Evolutionary conservation across 2,888 invertebrate species (phyloP).

Genomic region (Phalera bucephala): DNA sequence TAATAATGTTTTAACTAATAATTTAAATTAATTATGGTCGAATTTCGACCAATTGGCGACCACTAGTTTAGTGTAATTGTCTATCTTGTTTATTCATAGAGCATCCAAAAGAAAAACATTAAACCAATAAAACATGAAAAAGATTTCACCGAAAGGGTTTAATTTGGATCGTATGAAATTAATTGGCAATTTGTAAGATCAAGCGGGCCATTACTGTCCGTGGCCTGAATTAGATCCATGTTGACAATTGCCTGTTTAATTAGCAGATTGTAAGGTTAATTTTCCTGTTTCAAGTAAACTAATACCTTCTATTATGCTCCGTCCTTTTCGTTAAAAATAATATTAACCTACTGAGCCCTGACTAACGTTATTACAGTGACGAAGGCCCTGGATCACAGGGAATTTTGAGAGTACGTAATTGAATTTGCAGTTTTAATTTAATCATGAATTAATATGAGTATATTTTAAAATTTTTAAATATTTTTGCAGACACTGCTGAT

Average conservation of each 20-base stretch:
- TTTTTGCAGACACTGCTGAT: too few relatives aligned
- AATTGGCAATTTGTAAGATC: slow-evolving; percentile 31
- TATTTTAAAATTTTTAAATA: too few relatives aligned
- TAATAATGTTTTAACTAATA: too few relatives aligned
- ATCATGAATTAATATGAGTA: neutral
- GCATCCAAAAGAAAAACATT: too few relatives aligned
- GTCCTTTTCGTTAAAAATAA: slow-evolving; percentile 1
- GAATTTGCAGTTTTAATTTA: neutral
- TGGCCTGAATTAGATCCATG: slow-evolving; percentile 16
- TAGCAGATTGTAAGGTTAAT: slow-evolving; percentile 9
- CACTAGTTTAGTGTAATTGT: too few relatives aligned
- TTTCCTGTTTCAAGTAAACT: slow-evolving; percentile 1
- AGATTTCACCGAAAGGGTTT: slow-evolving; percentile 16
- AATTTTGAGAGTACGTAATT: neutral
- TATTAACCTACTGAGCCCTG: neutral
- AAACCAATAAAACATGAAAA: too few relatives aligned
- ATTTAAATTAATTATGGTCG: too few relatives aligned
- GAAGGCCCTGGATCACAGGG: neutral
- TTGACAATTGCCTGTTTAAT: slow-evolving; percentile 15
- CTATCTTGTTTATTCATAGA: too few relatives aligned
- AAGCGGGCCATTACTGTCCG: slow-evolving; percentile 20
- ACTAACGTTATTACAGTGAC: neutral
- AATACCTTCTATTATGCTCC: neutral
- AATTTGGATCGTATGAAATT: slow-evolving; percentile 19
- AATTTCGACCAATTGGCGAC: too few relatives aligned